Evolutionary conservation across 2,797 vertebrate species (phyloP).

Genomic region (Rousettus madagascariensis): DNA sequence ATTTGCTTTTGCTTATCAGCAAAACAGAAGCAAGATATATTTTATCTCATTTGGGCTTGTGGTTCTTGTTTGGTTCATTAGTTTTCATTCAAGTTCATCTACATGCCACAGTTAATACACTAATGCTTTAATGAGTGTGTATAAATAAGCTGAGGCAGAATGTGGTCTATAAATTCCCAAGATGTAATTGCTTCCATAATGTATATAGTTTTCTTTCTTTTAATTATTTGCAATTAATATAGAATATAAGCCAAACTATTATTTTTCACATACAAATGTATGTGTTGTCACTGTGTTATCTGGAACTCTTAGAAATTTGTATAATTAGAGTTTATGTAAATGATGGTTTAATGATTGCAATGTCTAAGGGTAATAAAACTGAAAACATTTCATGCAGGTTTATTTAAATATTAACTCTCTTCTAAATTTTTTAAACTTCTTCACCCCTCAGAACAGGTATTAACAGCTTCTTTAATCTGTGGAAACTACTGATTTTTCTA

Average conservation of each 20-base stretch:
- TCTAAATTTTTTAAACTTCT: not conserved
- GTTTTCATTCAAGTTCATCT: conserved; percentile 66
- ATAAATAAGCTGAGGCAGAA: conserved; percentile 54
- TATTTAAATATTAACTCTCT: not conserved
- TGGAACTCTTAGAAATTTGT: not conserved
- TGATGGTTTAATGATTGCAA: not conserved
- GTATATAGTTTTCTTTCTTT: conserved; percentile 23
- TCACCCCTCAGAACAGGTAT: not conserved
- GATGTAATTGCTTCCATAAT: conserved; percentile 43
- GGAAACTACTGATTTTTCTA: not conserved
- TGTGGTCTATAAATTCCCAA: conserved; percentile 34
- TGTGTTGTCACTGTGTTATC: not conserved
- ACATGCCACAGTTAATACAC: conserved; percentile 49
- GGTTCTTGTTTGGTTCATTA: conserved; percentile 70
- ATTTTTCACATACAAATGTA: not conserved
- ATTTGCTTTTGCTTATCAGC: conserved; percentile 69
- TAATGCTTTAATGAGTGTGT: conserved; percentile 58
- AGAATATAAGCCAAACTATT: not conserved
- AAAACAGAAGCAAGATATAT: conserved; percentile 55
- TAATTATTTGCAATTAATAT: conserved; percentile 43
- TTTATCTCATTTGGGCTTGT: conserved; percentile 58
- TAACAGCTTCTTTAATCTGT: not conserved
- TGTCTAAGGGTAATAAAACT: not conserved
- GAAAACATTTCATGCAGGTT: not conserved
- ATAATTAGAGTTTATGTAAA: conserved; percentile 35